A percentile compares a stretch with the other conserved stretches of the same genome.
Evolutionary conservation across 1,140 invertebrate genomes (phyloP).

Genomic region (Radopholus similis): DNA sequence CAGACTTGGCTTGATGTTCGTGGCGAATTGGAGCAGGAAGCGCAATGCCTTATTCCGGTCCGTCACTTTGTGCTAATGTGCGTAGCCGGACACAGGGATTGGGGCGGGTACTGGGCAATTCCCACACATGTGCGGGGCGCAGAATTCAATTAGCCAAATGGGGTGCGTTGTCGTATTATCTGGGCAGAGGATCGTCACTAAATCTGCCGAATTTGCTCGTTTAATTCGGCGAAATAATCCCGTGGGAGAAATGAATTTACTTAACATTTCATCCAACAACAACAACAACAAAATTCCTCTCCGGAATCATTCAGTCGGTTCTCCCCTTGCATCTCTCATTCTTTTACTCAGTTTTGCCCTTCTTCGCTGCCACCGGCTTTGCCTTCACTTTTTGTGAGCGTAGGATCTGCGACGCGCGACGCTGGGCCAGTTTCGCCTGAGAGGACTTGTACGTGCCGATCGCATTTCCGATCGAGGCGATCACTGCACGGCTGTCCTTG

Average conservation of each 20-base stretch:
- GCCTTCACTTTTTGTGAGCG: conserved; percentile 17
- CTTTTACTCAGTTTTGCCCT: conserved; percentile 11
- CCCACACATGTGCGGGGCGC: no score
- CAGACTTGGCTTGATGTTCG: no score
- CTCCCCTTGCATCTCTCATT: not conserved
- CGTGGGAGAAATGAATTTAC: not conserved
- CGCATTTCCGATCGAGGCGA: conserved; percentile 15
- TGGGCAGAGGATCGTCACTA: no score
- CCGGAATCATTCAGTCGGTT: not conserved
- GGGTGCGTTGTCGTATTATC: no score
- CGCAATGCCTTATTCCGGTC: no score
- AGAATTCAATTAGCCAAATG: no score
- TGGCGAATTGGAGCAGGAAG: no score
- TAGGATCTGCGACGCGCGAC: conserved; percentile 25
- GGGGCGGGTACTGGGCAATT: no score
- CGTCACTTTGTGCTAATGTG: no score
- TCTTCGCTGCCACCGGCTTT: conserved; percentile 3
- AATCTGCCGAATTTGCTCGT: no score
- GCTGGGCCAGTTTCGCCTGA: conserved; percentile 20
- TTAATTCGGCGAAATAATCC: not conserved
- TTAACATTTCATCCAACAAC: not conserved
- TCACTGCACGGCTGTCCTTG: conserved; percentile 15
- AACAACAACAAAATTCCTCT: not conserved
- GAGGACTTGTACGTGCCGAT: conserved; percentile 21
- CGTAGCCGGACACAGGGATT: no score